Percentiles rank a stretch among this genome's conserved stretches.
phyloP scores from a whole-genome alignment of 2,888 invertebrate genomes.

The Atherix ibis region DNA sequence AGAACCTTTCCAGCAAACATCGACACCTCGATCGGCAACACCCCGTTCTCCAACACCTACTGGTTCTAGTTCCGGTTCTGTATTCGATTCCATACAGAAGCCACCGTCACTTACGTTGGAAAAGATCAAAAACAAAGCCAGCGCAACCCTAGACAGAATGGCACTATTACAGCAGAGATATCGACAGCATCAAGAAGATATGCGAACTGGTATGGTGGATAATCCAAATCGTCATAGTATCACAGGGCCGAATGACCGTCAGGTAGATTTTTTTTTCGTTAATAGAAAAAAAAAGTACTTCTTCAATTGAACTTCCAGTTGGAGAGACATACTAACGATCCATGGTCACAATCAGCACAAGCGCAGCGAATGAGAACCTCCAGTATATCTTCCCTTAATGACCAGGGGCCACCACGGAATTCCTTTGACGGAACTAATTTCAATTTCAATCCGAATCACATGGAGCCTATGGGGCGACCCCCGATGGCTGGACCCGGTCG shows the following conservation, averaged over 20 bases:
- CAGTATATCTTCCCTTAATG: constrained; percentile 32
- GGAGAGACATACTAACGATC: constrained; percentile 6
- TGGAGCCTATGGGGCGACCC: constrained; percentile 7
- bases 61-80: constrained; percentile 25
- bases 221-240: no score
- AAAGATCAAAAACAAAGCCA: constrained; percentile 31
- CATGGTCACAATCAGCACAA: constrained; percentile 32
- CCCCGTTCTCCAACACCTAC: constrained; percentile 19
- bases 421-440: constrained; percentile 20
- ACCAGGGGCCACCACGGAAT: constrained; percentile 13
- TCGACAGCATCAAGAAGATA: constrained; percentile 39
- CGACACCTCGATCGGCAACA: constrained; percentile 18
- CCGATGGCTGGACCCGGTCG: constrained; percentile 11
- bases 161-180: constrained; percentile 38
- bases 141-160: constrained; percentile 32
- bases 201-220: constrained; percentile 20
- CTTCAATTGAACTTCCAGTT: background rate
- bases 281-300: background rate
- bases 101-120: constrained; percentile 32
- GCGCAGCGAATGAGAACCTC: constrained; percentile 31
- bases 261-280: constrained; percentile 19
- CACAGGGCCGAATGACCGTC: no score
- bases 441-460: no score
- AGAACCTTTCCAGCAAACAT: constrained; percentile 16
- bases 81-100: constrained; percentile 29